Conservation (phyloP, 2,888 invertebrate genomes). For the Diaperis boleti region DNA sequence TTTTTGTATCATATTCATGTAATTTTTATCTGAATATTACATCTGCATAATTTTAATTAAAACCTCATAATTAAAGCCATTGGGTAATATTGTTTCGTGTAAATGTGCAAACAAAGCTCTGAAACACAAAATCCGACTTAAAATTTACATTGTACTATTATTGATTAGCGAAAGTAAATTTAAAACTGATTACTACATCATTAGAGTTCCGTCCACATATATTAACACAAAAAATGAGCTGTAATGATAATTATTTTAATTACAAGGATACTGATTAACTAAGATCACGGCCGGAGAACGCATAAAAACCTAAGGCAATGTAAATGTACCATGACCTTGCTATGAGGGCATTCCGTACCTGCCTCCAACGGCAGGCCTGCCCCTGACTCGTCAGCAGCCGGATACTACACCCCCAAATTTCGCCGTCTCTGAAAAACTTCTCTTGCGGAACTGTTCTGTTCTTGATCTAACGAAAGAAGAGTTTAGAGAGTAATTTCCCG, state of each 20-base stretch:
- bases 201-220: slow-evolving; percentile 29
- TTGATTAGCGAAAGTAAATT: slow-evolving; percentile 27
- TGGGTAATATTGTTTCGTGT: slow-evolving; percentile 1
- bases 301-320: slow-evolving; percentile 50
- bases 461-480: slow-evolving; percentile 43
- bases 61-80: background rate
- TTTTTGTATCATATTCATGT: background rate
- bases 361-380: slow-evolving; percentile 12
- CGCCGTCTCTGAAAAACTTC: slow-evolving; percentile 7
- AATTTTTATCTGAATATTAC: background rate
- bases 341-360: slow-evolving; percentile 51
- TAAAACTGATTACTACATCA: slow-evolving; percentile 15
- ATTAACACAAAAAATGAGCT: slow-evolving; percentile 28
- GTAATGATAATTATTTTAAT: slow-evolving; percentile 36
- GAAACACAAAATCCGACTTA: background rate
- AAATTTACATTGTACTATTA: background rate
- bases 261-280: slow-evolving; percentile 43
- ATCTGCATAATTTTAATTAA: slow-evolving; percentile 10
- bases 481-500: slow-evolving; percentile 57
- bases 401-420: background rate
- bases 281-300: slow-evolving; percentile 62
- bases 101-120: background rate
- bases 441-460: slow-evolving; percentile 5
- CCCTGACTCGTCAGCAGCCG: slow-evolving; percentile 23
- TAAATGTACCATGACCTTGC: slow-evolving; percentile 59